phyloP scores from a whole-genome alignment of 2,888 invertebrate genomes.

The Blomia tropicalis region DNA sequence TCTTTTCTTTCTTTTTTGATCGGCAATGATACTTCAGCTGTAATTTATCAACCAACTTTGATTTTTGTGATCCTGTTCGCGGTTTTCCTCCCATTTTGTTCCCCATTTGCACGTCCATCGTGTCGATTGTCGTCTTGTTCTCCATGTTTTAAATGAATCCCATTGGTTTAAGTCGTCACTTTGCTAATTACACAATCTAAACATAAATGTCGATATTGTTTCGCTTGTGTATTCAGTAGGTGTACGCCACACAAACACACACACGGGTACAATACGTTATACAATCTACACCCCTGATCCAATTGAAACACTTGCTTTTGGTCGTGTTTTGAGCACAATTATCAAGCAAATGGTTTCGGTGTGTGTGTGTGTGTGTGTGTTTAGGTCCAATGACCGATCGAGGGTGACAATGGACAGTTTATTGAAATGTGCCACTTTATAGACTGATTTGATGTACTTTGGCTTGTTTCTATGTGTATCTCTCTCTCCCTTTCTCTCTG shows the following conservation, averaged over 20 bases:
- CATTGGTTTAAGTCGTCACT: too few relatives aligned
- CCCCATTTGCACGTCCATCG: not conserved
- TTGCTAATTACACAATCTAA: not conserved
- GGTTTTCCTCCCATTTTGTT: not conserved
- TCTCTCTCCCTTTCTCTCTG: not conserved
- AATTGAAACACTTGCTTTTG: too few relatives aligned
- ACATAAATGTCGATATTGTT: not conserved
- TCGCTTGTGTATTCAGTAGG: not conserved
- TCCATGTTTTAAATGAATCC: too few relatives aligned
- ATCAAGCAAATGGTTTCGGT: too few relatives aligned
- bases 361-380: not conserved
- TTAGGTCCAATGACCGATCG: not conserved
- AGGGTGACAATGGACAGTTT: constrained; percentile 8
- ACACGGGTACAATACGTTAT: too few relatives aligned
- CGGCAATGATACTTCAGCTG: constrained; percentile 6
- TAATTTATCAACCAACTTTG: constrained; percentile 6
- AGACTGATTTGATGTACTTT: constrained; percentile 14
- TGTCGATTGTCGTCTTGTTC: not conserved
- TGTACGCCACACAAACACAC: not conserved
- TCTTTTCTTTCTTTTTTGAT: not conserved
- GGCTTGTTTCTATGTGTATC: not conserved
- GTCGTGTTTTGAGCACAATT: too few relatives aligned
- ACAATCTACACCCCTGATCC: too few relatives aligned
- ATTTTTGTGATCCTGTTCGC: not conserved
- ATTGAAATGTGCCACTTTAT: not conserved